These are phyloP conservation scores for Neodiprion fabricii DNA, from an alignment of 1,140 invertebrate genomes.

Conservation along the genomic window DNA sequence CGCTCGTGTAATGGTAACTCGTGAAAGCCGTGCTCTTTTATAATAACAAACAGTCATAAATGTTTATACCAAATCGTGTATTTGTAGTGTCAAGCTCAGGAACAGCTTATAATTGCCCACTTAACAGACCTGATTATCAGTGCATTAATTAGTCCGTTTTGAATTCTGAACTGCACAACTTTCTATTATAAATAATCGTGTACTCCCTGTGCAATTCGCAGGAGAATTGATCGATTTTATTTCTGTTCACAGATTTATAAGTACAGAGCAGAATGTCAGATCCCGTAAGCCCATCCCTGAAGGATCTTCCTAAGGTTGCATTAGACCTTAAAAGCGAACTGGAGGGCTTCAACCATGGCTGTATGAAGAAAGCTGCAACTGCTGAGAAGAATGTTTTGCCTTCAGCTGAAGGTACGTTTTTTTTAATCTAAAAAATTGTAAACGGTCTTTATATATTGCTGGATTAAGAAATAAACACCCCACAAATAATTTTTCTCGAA, in stretches of 20 bases:
- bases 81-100: no score
- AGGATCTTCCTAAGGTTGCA: slow-evolving; percentile 89
- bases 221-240: not conserved
- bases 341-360: slow-evolving; percentile 83
- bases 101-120: no score
- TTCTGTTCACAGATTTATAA: slow-evolving; percentile 32
- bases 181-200: not conserved
- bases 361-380: slow-evolving; percentile 84
- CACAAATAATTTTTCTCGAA: not conserved
- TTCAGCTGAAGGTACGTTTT: slow-evolving; percentile 79
- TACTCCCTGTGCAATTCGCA: not conserved
- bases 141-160: no score
- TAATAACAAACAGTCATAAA: not conserved
- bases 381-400: slow-evolving; percentile 88
- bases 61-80: no score
- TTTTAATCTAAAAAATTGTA: slow-evolving; percentile 7
- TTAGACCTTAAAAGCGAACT: slow-evolving; percentile 86
- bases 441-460: no score
- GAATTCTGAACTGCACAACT: no score
- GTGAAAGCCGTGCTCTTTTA: no score
- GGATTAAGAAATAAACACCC: no score
- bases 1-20: not conserved
- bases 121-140: not conserved
- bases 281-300: slow-evolving; percentile 76
- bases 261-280: slow-evolving; percentile 62